These are phyloP conservation scores for Hypselothyrea guttata DNA, from an alignment of 2,888 invertebrate genomes.

Conservation along the genomic window DNA sequence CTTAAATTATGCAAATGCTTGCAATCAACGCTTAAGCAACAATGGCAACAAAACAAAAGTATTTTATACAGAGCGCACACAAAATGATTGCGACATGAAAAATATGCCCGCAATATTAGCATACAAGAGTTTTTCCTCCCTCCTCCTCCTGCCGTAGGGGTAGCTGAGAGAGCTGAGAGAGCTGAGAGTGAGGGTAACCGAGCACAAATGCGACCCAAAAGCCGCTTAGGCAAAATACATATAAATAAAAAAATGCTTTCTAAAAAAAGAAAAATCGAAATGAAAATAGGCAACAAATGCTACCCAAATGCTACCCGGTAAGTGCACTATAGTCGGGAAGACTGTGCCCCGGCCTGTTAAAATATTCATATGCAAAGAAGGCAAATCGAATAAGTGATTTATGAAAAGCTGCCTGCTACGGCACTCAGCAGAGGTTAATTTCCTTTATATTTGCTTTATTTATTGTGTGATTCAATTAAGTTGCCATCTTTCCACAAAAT, in stretches of 20 bases:
- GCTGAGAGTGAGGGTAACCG: not conserved
- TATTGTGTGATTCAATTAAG: too few species aligned
- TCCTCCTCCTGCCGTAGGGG: not conserved
- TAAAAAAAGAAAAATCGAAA: conserved; percentile 13
- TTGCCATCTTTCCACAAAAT: not conserved
- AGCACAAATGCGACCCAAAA: conserved; percentile 33
- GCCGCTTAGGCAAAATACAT: conserved; percentile 51
- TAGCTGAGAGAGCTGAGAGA: not conserved
- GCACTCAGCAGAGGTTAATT: too few species aligned
- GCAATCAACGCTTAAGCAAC: conserved; percentile 68
- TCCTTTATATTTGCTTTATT: too few species aligned
- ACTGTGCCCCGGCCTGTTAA: too few species aligned
- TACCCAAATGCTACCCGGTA: conserved; percentile 15
- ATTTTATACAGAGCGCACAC: conserved; percentile 27
- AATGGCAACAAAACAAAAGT: conserved; percentile 2
- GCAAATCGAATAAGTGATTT: too few species aligned
- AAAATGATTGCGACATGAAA: conserved; percentile 70
- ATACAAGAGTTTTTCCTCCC: conserved; percentile 39
- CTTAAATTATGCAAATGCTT: conserved; percentile 75
- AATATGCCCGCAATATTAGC: conserved; percentile 70
- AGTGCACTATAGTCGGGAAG: not conserved
- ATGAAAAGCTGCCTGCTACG: too few species aligned
- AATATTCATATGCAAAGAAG: too few species aligned
- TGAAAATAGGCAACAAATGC: conserved; percentile 37
- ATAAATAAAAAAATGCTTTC: conserved; percentile 17